Base-by-base conservation (phyloP, 2,797 vertebrate species). In the Allobates femoralis region DNA sequence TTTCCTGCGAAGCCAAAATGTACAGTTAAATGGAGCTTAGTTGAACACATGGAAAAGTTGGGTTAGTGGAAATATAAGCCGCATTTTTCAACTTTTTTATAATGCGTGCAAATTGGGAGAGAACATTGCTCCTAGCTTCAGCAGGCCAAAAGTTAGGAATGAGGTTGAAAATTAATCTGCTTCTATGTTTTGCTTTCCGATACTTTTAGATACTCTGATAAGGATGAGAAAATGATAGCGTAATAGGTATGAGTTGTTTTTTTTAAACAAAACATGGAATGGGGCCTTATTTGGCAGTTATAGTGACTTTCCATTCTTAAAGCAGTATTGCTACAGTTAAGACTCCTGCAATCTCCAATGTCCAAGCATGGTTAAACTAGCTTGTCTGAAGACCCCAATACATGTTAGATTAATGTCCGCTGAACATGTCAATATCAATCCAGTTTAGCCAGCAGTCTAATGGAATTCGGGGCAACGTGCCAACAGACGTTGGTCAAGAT, bases 41-140 rank as follows among this genome's bases (percentile, higher is more conserved):
- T 60, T 28, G 32, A 28, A 28, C 53, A 30, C 55, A 73, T 83
- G 53, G 32, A 60, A 83, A 74, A 50, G 28, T 73, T 32, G 34
- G 69, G 81, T 1, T 46, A 62, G 53, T 32, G 26, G 46, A 66
- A 81, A 81, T 53, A 81, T 28, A 81, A 81, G 60, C 79, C 32
- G 18, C 41, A 30, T 66, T 66, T 50, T 80, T 46, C 3, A 64
- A 30, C 8, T 21, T 77, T 41, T 62, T 80, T 50, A 11, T 34
- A 64, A 64, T 30, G 79, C 23, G 34, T 56, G 53, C 34, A 83
- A 46, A 21, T 74, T 83, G 69, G 32, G 53, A 50, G 16, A 41
- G 73, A 60, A 50, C 32, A 19, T 69, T 41, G 23, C 78, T 80
- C 21, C 55, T 60, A 58, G 55, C 30, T n/a, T 26, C 51, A 3